These are phyloP conservation scores for Dicyrtomina minuta DNA, from an alignment of 2,888 invertebrate genomes.

Conservation along the genomic window DNA sequence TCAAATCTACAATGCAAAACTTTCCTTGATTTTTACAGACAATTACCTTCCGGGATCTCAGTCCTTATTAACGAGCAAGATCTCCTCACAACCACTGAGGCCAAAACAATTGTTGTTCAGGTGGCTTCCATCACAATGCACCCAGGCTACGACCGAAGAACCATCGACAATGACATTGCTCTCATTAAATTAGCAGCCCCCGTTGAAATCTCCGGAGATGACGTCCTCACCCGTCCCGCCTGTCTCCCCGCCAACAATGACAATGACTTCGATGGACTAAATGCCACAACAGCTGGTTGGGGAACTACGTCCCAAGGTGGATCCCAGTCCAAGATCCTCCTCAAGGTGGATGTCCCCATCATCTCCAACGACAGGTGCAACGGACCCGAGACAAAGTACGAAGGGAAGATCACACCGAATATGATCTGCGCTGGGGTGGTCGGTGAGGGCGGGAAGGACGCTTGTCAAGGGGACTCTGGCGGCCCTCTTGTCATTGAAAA, in stretches of 20 bases:
- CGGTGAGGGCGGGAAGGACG: conserved; percentile 27
- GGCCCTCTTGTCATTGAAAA: conserved; percentile 49
- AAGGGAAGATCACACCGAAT: conserved; percentile 50
- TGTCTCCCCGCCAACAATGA: conserved; percentile 50
- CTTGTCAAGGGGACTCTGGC: conserved; percentile 34
- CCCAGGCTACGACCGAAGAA: conserved; percentile 30
- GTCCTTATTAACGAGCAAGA: conserved; percentile 40
- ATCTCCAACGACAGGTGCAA: conserved; percentile 72
- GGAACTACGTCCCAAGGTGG: conserved; percentile 44
- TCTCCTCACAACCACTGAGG: conserved; percentile 19
- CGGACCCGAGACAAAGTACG: conserved; percentile 42
- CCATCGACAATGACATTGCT: conserved; percentile 50
- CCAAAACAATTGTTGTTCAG: conserved; percentile 13
- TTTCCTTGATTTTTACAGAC: neutral
- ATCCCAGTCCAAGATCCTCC: conserved; percentile 64
- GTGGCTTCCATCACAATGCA: conserved; percentile 47
- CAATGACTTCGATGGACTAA: conserved; percentile 39
- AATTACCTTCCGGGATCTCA: neutral
- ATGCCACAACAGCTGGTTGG: conserved; percentile 47
- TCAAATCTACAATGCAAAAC: neutral
- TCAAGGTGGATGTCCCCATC: conserved; percentile 79
- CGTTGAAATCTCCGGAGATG: conserved; percentile 30
- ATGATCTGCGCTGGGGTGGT: conserved; percentile 45
- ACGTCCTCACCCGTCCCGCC: conserved; percentile 39
- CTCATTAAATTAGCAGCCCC: conserved; percentile 39